A percentile compares a stretch with the other conserved stretches of the same genome.
phyloP scores from a whole-genome alignment of 2,113 vertebrate genomes.

The Takifugu bimaculatus region DNA sequence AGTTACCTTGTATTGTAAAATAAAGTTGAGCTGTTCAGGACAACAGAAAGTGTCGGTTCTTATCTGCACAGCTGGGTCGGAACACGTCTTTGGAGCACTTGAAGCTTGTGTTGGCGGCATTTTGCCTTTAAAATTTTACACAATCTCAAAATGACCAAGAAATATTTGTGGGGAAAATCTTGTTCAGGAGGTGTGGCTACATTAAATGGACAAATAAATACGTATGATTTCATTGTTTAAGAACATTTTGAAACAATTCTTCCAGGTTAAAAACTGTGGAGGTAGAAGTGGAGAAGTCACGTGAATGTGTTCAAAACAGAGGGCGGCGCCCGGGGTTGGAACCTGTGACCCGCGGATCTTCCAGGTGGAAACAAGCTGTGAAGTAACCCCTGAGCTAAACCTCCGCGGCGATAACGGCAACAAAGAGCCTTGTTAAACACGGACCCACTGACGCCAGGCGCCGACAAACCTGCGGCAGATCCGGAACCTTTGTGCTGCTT shows the following conservation, averaged over 20 bases:
- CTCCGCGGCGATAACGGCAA: background rate
- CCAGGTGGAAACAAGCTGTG: rapidly evolving
- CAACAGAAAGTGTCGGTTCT: no score
- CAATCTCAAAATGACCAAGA: no score
- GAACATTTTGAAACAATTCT: no score
- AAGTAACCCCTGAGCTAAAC: constrained; percentile 45
- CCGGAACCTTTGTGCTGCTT: background rate
- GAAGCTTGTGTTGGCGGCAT: no score
- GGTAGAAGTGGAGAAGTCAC: no score
- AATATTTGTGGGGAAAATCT: background rate
- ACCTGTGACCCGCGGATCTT: background rate
- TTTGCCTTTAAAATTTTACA: no score
- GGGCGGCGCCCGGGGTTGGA: constrained; percentile 39
- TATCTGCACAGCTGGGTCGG: no score
- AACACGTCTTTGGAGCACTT: no score
- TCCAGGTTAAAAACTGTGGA: no score
- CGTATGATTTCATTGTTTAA: no score
- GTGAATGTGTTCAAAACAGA: constrained; percentile 14
- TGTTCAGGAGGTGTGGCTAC: background rate
- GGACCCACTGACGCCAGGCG: background rate
- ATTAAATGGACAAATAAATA: background rate
- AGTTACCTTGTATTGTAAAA: constrained; percentile 20
- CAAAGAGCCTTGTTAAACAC: no score
- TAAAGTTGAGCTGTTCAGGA: constrained; percentile 1
- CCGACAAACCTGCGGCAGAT: background rate